Conservation (phyloP, 2,113 vertebrate genomes). For the Nycticryphes semicollaris region DNA sequence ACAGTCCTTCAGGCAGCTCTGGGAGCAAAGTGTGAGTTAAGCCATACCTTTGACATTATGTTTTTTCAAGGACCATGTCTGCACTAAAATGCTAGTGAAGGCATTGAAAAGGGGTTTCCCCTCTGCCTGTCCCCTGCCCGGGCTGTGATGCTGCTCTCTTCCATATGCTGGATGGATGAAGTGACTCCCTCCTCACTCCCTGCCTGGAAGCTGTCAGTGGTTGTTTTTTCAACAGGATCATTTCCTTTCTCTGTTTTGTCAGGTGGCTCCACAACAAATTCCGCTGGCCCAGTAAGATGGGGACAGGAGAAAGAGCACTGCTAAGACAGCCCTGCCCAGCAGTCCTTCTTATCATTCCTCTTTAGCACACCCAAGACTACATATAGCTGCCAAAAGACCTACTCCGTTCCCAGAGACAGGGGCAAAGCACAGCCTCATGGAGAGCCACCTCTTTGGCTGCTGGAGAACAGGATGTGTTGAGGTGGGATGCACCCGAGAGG, state of each 20-base stretch:
- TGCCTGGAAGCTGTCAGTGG: not conserved
- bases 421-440: not conserved
- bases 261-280: not conserved
- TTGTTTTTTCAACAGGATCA: not conserved
- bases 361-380: not conserved
- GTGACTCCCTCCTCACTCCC: not conserved
- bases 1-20: not conserved
- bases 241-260: not conserved
- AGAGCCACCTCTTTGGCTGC: fast-evolving
- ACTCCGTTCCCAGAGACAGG: not conserved
- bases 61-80: not conserved
- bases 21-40: not conserved
- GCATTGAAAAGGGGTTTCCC: not conserved
- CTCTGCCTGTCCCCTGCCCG: not conserved
- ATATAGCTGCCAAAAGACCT: not conserved
- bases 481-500: not conserved
- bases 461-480: not conserved
- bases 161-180: not conserved
- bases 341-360: not conserved
- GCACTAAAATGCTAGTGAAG: not conserved
- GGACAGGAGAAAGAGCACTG: not conserved
- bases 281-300: not conserved
- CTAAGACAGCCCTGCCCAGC: not conserved
- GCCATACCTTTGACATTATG: not conserved
- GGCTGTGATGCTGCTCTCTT: not conserved